A percentile compares a stretch with the other conserved stretches of the same genome.
phyloP scores from a whole-genome alignment of 2,797 vertebrate species.

The Cuniculus paca region DNA sequence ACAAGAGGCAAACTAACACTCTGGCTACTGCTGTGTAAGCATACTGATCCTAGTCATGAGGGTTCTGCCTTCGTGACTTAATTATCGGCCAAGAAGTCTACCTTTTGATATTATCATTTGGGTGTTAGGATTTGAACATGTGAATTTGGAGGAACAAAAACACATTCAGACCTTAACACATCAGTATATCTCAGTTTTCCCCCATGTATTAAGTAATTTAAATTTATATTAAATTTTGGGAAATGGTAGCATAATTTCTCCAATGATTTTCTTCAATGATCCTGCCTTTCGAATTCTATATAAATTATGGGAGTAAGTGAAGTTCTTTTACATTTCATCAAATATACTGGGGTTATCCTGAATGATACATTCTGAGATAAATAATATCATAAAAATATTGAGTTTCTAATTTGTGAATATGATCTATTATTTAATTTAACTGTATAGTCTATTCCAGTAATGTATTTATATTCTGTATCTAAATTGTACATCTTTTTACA shows the following conservation, averaged over 20 bases:
- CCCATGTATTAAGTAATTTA: not conserved
- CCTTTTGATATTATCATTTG: not conserved
- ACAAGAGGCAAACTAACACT: not conserved
- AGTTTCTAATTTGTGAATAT: not conserved
- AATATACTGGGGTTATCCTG: not conserved
- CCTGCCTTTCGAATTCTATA: not conserved
- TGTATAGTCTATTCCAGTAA: not conserved
- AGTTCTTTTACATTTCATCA: not conserved
- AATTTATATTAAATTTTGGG: not conserved
- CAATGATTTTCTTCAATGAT: not conserved
- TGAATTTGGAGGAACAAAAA: not conserved
- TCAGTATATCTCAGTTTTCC: not conserved
- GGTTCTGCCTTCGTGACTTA: not conserved
- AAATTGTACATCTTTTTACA: not conserved
- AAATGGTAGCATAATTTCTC: not conserved
- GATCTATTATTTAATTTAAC: not conserved
- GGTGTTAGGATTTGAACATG: not conserved
- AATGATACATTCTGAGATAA: not conserved
- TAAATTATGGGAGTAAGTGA: not conserved
- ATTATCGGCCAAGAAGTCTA: not conserved
- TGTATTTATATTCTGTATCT: not conserved
- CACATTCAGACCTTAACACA: not conserved
- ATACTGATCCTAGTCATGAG: fast-evolving
- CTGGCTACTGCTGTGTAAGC: not conserved
- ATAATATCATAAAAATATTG: not conserved